Conservation (phyloP, 2,888 invertebrate species). For the Coremacera marginata region DNA sequence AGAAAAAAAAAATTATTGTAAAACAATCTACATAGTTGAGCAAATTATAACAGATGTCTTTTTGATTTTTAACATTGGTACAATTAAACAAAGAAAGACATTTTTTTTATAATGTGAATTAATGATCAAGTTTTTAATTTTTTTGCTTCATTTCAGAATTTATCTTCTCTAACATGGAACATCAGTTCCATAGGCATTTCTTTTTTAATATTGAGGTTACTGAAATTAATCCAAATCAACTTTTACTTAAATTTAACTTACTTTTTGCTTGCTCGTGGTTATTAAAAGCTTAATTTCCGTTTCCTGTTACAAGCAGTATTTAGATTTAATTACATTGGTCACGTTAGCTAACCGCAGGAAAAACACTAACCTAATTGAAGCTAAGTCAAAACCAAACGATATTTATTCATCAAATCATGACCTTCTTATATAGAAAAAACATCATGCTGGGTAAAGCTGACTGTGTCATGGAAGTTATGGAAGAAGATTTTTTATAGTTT, state of each 20-base stretch:
- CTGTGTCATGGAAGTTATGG: not conserved
- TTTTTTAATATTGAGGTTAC: too few species aligned
- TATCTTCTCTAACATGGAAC: too few species aligned
- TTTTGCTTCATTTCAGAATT: too few species aligned
- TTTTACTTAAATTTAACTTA: not conserved
- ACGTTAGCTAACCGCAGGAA: not conserved
- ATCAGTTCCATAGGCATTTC: too few species aligned
- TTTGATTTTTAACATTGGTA: too few species aligned
- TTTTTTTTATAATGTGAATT: too few species aligned
- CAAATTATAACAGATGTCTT: too few species aligned
- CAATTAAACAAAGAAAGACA: too few species aligned
- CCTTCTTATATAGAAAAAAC: not conserved
- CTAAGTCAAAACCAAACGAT: not conserved
- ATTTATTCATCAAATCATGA: not conserved
- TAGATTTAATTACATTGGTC: slow-evolving; percentile 4
- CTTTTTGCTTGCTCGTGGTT: not conserved
- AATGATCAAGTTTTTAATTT: too few species aligned
- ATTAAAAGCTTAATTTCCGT: not conserved
- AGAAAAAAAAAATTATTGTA: too few species aligned
- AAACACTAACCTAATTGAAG: not conserved
- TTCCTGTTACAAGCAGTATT: not conserved
- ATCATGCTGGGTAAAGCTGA: not conserved
- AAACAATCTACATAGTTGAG: too few species aligned
- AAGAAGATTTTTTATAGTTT: not conserved
- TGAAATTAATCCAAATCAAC: too few species aligned